These are phyloP conservation scores for Ganaspis sp. DNA, from an alignment of 1,140 invertebrate genomes.

Conservation along the genomic window DNA sequence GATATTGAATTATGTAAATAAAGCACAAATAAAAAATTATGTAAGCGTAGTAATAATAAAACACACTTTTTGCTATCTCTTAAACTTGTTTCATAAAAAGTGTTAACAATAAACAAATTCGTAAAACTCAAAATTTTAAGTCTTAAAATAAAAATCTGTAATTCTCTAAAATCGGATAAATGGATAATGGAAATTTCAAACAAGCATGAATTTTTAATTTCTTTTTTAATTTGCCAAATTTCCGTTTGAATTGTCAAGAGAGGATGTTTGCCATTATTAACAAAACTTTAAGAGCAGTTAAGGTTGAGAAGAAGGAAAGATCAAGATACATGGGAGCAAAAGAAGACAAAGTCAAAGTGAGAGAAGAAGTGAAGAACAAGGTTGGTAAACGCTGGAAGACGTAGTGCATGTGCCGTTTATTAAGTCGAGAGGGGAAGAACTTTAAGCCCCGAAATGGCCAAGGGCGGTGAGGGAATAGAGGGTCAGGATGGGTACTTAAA, in stretches of 20 bases:
- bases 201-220: too few relatives aligned
- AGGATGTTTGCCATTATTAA: not conserved
- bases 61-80: too few relatives aligned
- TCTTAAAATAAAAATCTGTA: too few relatives aligned
- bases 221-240: too few relatives aligned
- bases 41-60: too few relatives aligned
- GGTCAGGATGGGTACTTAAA: conserved; percentile 43
- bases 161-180: too few relatives aligned
- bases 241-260: not conserved
- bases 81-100: too few relatives aligned
- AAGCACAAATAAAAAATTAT: too few relatives aligned
- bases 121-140: too few relatives aligned
- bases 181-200: too few relatives aligned
- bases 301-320: not conserved
- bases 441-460: conserved; percentile 42
- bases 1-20: too few relatives aligned
- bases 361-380: conserved; percentile 33
- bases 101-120: too few relatives aligned
- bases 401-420: conserved; percentile 48
- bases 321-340: not conserved
- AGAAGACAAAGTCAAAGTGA: conserved; percentile 4
- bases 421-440: conserved; percentile 49
- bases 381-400: conserved; percentile 31
- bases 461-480: conserved; percentile 13
- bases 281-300: not conserved